A percentile compares a stretch with the other conserved stretches of the same genome.
Conservation (phyloP, 2,888 invertebrate species). For the Eueremaeus valkanovi region DNA sequence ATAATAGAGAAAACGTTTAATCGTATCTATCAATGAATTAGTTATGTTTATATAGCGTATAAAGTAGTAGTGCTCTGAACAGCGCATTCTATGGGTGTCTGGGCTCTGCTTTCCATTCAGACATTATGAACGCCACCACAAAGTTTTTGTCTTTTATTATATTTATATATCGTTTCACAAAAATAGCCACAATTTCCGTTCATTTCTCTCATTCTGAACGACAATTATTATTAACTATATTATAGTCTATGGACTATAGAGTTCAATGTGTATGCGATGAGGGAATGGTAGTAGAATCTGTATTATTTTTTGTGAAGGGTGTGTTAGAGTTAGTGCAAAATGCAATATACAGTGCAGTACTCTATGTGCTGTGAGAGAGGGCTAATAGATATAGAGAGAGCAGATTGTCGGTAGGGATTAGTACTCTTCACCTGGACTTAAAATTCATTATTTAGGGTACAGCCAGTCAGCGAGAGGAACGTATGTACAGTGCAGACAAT, state of each 20-base stretch:
- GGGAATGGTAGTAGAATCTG: background rate
- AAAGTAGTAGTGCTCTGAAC: background rate
- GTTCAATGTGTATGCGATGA: background rate
- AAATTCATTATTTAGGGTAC: background rate
- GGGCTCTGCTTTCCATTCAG: background rate
- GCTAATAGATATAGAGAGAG: conserved; percentile 31
- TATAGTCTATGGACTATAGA: background rate
- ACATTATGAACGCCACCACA: background rate
- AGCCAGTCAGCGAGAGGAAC: background rate
- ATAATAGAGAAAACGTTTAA: background rate
- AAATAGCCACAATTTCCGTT: conserved; percentile 15
- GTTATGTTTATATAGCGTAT: conserved; percentile 15
- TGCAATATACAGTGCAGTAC: background rate
- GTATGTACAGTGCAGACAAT: background rate
- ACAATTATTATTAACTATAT: conserved; percentile 15
- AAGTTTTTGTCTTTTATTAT: background rate
- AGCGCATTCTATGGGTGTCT: background rate
- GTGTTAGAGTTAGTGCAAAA: background rate
- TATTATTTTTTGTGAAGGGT: conserved; percentile 15
- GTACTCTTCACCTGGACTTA: conserved; percentile 28
- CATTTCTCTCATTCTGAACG: background rate
- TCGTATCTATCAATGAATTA: conserved; percentile 18
- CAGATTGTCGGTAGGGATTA: conserved; percentile 33
- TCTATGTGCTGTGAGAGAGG: background rate
- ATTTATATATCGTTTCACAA: background rate